Conservation (phyloP, 1,140 invertebrate genomes). For the Macrostomum lignano region DNA sequence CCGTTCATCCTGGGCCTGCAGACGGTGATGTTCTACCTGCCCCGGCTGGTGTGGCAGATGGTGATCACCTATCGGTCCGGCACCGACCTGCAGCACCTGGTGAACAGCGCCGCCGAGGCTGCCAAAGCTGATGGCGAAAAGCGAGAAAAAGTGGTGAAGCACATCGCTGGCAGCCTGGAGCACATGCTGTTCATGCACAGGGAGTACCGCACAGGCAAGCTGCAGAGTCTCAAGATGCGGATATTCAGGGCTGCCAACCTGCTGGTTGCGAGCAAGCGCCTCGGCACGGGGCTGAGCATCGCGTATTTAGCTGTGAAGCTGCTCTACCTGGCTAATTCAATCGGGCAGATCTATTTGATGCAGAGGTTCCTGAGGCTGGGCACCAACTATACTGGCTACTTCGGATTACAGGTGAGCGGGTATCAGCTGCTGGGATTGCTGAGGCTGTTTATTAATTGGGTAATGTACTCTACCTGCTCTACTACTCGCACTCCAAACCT, state of each 20-base stretch:
- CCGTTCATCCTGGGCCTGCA: conserved; percentile 4
- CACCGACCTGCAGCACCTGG: conserved; percentile 1
- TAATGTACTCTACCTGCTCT: too few relatives aligned
- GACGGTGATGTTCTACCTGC: conserved; percentile 4
- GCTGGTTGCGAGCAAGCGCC: neutral
- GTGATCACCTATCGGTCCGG: conserved; percentile 1
- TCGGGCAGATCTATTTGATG: conserved; percentile 31
- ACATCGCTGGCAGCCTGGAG: neutral
- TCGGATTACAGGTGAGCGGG: too few relatives aligned
- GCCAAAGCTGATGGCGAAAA: neutral
- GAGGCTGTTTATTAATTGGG: too few relatives aligned
- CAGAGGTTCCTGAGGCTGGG: conserved; percentile 31
- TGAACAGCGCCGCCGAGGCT: neutral
- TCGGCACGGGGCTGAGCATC: neutral
- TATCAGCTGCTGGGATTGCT: too few relatives aligned
- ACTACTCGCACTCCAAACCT: too few relatives aligned
- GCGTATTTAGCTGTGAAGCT: conserved; percentile 13
- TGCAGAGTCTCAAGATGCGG: too few relatives aligned
- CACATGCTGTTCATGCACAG: too few relatives aligned
- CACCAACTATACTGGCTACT: too few relatives aligned
- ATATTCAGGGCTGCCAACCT: too few relatives aligned
- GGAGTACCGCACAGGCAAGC: too few relatives aligned
- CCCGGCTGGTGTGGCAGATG: conserved; percentile 4
- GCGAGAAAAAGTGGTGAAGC: neutral
- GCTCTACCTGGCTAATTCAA: conserved; percentile 30